These are phyloP conservation scores for Ranitomeya variabilis DNA, from an alignment of 2,113 vertebrate species.

Conservation along the genomic window DNA sequence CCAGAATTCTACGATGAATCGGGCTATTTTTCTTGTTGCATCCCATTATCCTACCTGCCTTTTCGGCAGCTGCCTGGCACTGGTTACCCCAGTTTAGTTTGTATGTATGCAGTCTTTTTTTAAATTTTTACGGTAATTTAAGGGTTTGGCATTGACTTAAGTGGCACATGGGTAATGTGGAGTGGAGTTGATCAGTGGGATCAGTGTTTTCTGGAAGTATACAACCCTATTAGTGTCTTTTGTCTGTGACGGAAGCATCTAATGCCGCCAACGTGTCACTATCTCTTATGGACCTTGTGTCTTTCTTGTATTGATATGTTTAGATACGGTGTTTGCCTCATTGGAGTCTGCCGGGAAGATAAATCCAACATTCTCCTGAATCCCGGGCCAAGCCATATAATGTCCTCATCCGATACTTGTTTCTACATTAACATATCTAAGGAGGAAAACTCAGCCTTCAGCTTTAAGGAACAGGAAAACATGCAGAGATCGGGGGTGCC, in stretches of 20 bases:
- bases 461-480: constrained; percentile 74
- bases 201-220: too few species aligned
- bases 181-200: too few species aligned
- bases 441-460: constrained; percentile 83
- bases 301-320: neutral
- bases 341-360: constrained; percentile 76
- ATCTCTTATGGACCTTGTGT: neutral
- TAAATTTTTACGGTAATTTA: too few species aligned
- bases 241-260: too few species aligned
- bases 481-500: constrained; percentile 65
- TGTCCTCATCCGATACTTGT: constrained; percentile 78
- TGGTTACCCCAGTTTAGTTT: too few species aligned
- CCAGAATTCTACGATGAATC: too few species aligned
- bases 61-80: too few species aligned
- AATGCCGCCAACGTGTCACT: neutral
- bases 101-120: too few species aligned
- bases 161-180: neutral
- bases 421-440: constrained; percentile 86
- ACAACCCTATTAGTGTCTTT: too few species aligned
- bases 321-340: constrained; percentile 82
- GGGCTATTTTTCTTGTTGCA: too few species aligned
- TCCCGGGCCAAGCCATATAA: constrained; percentile 81
- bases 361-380: constrained; percentile 80
- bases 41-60: too few species aligned
- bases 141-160: neutral